Conservation (phyloP, 2,888 invertebrate genomes). For the Germaria angustata region DNA sequence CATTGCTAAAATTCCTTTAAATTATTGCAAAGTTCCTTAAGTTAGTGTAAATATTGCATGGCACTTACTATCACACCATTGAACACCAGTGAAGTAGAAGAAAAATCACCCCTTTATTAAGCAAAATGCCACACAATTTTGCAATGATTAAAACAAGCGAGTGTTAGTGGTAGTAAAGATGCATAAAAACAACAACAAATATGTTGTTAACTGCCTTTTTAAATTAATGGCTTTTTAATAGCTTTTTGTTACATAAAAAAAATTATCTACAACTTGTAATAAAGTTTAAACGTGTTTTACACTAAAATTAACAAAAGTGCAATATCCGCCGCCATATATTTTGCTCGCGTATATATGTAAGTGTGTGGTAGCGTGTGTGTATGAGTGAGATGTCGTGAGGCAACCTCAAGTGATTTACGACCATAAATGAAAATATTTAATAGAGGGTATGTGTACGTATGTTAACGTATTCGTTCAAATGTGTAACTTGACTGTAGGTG, state of each 20-base stretch:
- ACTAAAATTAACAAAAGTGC: constrained; percentile 60
- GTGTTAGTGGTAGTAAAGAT: neutral
- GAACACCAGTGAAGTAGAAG: neutral
- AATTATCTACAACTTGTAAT: constrained; percentile 46
- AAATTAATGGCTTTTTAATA: constrained; percentile 68
- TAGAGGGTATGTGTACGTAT: constrained; percentile 5
- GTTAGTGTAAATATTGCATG: constrained; percentile 18
- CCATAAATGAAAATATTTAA: constrained; percentile 38
- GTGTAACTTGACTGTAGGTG: constrained; percentile 10
- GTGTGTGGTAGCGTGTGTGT: neutral
- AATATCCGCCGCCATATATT: constrained; percentile 48
- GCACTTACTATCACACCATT: neutral
- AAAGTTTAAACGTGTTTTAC: constrained; percentile 31
- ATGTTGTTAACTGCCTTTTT: constrained; percentile 63
- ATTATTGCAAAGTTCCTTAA: constrained; percentile 41
- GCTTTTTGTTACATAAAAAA: constrained; percentile 61
- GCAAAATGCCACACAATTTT: constrained; percentile 1
- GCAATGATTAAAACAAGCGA: constrained; percentile 29
- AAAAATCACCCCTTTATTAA: constrained; percentile 40
- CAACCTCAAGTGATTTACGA: constrained; percentile 63
- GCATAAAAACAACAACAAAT: constrained; percentile 44
- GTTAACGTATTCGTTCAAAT: neutral
- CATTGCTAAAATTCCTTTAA: constrained; percentile 42
- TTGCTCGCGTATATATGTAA: neutral
- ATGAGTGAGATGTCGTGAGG: neutral